A percentile compares a stretch with the other conserved stretches of the same genome.
Conservation (phyloP, 1,140 invertebrate species). For the Drosophila truncata region DNA sequence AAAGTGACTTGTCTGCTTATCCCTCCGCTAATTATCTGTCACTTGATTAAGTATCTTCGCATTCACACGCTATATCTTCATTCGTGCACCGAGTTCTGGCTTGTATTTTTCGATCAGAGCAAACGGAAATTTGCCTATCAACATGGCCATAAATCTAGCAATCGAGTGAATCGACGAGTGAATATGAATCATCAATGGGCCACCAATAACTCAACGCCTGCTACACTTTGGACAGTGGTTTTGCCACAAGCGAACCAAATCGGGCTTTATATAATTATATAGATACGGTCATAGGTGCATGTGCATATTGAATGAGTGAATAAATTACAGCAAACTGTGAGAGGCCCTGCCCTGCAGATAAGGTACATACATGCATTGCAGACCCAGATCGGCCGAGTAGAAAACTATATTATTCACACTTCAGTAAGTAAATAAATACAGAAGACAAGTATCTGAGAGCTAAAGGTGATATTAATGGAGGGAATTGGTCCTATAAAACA, state of each 20-base stretch:
- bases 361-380: conserved; percentile 1
- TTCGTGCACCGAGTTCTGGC: conserved; percentile 16
- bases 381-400: conserved; percentile 14
- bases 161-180: conserved; percentile 47
- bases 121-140: conserved; percentile 76
- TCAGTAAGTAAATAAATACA: background rate
- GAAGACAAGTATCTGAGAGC: background rate
- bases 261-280: conserved; percentile 76
- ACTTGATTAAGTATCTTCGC: conserved; percentile 34
- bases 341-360: conserved; percentile 18
- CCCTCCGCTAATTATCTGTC: conserved; percentile 30
- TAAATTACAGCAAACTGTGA: conserved; percentile 28
- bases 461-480: background rate
- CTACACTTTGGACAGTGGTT: conserved; percentile 53
- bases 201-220: conserved; percentile 64
- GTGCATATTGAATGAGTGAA: conserved; percentile 39
- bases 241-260: conserved; percentile 64
- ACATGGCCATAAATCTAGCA: conserved; percentile 74
- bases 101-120: conserved; percentile 17
- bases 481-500: background rate
- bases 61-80: conserved; percentile 41
- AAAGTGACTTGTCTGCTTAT: conserved; percentile 21
- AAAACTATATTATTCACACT: conserved; percentile 23
- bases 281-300: conserved; percentile 57
- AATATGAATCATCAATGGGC: conserved; percentile 36